phyloP scores from a whole-genome alignment of 2,113 vertebrate genomes.

The Thamnophis sirtalis region DNA sequence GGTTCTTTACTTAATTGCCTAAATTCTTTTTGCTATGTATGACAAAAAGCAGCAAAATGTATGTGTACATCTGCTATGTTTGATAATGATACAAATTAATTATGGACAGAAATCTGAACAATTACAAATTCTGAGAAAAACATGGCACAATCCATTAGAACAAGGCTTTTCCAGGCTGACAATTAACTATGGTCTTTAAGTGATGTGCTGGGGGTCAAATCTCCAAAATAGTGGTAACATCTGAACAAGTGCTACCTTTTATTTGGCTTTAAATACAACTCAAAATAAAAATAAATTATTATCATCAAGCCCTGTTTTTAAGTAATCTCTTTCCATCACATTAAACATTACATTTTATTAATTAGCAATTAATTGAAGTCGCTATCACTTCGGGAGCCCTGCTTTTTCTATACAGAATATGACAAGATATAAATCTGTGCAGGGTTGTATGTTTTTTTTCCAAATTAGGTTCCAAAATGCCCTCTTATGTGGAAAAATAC shows the following conservation, averaged over 20 bases:
- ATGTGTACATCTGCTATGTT: background rate
- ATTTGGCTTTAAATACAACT: background rate
- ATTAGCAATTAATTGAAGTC: background rate
- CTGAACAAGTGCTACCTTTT: background rate
- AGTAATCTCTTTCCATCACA: background rate
- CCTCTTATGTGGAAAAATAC: background rate
- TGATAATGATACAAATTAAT: background rate
- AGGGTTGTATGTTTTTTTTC: background rate
- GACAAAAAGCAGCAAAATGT: background rate
- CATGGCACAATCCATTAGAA: background rate
- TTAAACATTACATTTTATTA: background rate
- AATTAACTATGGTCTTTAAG: background rate
- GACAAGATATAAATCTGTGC: background rate
- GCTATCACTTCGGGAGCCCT: background rate
- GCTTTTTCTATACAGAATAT: background rate
- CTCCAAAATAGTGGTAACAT: background rate
- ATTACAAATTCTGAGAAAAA: background rate
- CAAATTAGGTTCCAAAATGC: conserved; percentile 6
- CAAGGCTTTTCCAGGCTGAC: background rate
- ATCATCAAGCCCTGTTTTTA: background rate
- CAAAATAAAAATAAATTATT: background rate
- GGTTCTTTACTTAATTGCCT: background rate
- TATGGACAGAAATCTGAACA: background rate
- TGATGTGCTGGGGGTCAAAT: background rate
- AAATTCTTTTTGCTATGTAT: background rate